phyloP scores from a whole-genome alignment of 2,888 invertebrate species.

The Cantharis rustica region DNA sequence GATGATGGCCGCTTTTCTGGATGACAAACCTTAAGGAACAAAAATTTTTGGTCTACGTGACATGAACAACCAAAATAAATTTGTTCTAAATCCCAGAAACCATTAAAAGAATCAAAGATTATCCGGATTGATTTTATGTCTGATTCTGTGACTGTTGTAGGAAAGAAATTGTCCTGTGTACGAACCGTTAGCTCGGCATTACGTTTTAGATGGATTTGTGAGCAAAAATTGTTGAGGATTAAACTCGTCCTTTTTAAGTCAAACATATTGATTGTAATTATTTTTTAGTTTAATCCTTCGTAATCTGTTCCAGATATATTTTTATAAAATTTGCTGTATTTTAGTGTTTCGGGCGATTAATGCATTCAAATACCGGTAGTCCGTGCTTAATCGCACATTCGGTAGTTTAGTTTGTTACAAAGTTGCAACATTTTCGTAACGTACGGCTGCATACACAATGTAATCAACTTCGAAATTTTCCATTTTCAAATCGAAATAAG shows the following conservation, averaged over 20 bases:
- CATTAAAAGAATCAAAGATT: constrained; percentile 53
- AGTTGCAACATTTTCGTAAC: neutral
- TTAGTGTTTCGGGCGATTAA: neutral
- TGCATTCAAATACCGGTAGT: neutral
- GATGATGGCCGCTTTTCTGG: neutral
- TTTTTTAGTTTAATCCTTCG: neutral
- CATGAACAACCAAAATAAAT: constrained; percentile 28
- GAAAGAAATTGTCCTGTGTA: constrained; percentile 28
- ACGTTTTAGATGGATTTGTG: constrained; percentile 13
- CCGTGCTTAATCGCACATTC: neutral
- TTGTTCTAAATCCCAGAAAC: constrained; percentile 41
- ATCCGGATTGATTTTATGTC: constrained; percentile 52
- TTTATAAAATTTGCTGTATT: neutral
- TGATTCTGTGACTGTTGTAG: constrained; percentile 42
- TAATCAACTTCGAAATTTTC: too few species aligned
- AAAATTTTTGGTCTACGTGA: neutral
- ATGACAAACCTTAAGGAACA: neutral
- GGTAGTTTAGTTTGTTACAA: neutral
- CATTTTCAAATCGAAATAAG: neutral
- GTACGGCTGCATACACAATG: neutral
- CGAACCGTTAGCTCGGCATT: constrained; percentile 28
- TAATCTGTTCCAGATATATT: neutral
- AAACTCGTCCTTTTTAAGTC: neutral
- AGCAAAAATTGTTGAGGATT: neutral
- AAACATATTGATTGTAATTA: neutral